Base-by-base conservation (phyloP, 2,888 invertebrate species). In the Heliconius cydno region DNA sequence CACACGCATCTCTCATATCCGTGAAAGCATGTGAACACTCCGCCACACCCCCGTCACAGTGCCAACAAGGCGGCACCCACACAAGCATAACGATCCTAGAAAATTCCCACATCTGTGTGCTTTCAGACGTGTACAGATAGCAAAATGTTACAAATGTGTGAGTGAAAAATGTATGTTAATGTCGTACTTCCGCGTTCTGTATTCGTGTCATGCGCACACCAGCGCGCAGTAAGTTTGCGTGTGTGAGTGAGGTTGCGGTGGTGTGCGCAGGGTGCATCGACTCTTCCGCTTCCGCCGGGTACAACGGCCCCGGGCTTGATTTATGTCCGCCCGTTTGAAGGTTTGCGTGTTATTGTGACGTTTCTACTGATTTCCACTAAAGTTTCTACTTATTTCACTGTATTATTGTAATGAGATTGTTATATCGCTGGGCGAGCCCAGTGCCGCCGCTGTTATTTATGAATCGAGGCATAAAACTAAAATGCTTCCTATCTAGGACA, bases 211-310 rank as follows among this genome's bases (percentile, higher is more conserved):
- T 91, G 80, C 92, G 89, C 91, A 92, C 90, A 78, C 57, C 60
- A 70, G 30, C 65, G 66, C 71, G 65, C 68, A 41, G 38, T 70
- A 65, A 60, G 30, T 72, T 76, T 25, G 6, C 46, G 70, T 78
- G 80, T 82, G 85, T 80, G 83, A 65, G 76, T 67, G 60, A 19
- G 71, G 15, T 63, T 77, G 81, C 81, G 82, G 63, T 60, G 28
- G 76, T 86, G 90, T 90, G 90, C 87, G 91, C 89, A 86, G 92
- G 93, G 94, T 95, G 94, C 94, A 95, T 92, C 92, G 94, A 94
- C 94, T 93, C 86, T 94, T 93, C 94, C 94, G 90, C 90, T 89
- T 90, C 88, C 90, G 90, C 88, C 87, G 92, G 91, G 94, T 93
- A 92, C 92, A 93, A 92, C 91, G 94, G 92, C 94, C 94, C 86